These are phyloP conservation scores for Drosophila macrospina DNA, from an alignment of 2,888 invertebrate species.

Conservation along the genomic window DNA sequence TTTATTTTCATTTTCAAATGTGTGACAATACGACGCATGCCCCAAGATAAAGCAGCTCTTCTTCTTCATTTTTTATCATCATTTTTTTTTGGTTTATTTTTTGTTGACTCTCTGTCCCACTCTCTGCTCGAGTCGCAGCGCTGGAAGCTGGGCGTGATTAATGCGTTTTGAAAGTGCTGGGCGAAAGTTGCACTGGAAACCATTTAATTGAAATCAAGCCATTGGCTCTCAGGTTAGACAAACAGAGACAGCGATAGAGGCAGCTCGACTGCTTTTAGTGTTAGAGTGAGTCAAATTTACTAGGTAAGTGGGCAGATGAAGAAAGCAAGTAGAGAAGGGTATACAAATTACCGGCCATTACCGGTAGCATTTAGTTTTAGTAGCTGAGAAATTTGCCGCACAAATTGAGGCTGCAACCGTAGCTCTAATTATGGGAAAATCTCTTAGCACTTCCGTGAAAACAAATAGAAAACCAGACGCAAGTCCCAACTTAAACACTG, in stretches of 20 bases:
- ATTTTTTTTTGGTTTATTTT: no score
- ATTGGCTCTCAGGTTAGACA: slow-evolving; percentile 30
- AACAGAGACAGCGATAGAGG: slow-evolving; percentile 14
- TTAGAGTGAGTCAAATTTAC: slow-evolving; percentile 2
- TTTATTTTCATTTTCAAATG: slow-evolving; percentile 76
- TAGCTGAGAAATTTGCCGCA: slow-evolving; percentile 74
- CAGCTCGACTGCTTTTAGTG: background rate
- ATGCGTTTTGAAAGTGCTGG: slow-evolving; percentile 69
- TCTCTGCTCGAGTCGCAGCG: background rate
- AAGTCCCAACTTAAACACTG: slow-evolving; percentile 11
- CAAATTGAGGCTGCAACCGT: slow-evolving; percentile 61
- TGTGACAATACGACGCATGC: slow-evolving; percentile 79
- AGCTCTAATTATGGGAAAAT: slow-evolving; percentile 80
- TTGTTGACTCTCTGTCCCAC: background rate
- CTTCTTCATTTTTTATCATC: no score
- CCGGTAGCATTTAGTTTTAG: slow-evolving; percentile 74
- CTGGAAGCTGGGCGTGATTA: slow-evolving; percentile 59
- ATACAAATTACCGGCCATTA: slow-evolving; percentile 70
- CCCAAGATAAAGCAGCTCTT: slow-evolving; percentile 57
- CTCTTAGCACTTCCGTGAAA: slow-evolving; percentile 68
- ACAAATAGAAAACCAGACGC: slow-evolving; percentile 48
- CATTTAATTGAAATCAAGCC: slow-evolving; percentile 73
- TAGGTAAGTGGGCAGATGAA: background rate
- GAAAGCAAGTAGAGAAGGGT: background rate
- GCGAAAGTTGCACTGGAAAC: slow-evolving; percentile 67